Evolutionary conservation across 2,888 invertebrate species (phyloP).

Genomic region (Xanthorhoe spadicearia): DNA sequence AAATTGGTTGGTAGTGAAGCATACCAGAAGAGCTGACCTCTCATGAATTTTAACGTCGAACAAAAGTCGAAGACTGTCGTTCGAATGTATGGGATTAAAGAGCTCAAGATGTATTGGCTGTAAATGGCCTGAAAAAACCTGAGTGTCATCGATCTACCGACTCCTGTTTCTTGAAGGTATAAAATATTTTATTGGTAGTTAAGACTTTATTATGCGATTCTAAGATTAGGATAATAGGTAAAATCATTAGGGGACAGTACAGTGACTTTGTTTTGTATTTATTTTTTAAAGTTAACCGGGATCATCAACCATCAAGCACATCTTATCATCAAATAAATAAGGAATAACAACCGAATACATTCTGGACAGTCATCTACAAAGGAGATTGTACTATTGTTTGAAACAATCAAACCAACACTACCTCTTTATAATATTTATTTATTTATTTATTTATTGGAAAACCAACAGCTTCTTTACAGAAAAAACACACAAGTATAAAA

Average conservation of each 20-base stretch:
- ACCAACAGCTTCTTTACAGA: too few relatives aligned
- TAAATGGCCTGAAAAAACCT: conserved; percentile 62
- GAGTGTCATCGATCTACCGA: conserved; percentile 69
- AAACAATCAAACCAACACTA: too few relatives aligned
- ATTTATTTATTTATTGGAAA: too few relatives aligned
- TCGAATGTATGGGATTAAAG: conserved; percentile 11
- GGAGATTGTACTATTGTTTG: too few relatives aligned
- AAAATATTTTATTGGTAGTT: conserved; percentile 82
- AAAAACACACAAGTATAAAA: too few relatives aligned
- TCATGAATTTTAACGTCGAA: conserved; percentile 12
- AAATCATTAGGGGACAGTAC: conserved; percentile 72
- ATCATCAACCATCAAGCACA: conserved; percentile 7
- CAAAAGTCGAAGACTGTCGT: conserved; percentile 9
- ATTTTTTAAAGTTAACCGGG: conserved; percentile 13
- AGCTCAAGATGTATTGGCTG: conserved; percentile 58
- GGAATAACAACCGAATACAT: not conserved
- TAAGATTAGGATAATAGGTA: conserved; percentile 79
- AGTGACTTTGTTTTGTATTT: conserved; percentile 50
- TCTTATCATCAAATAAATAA: not conserved
- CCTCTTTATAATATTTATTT: too few relatives aligned
- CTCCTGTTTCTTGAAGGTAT: conserved; percentile 66
- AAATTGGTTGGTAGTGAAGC: conserved; percentile 39
- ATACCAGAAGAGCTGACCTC: conserved; percentile 32
- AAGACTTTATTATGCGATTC: conserved; percentile 77
- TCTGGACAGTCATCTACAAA: too few relatives aligned